Evolutionary conservation across 2,888 invertebrate genomes (phyloP).

Genomic region (Tetheella fluctuosa): DNA sequence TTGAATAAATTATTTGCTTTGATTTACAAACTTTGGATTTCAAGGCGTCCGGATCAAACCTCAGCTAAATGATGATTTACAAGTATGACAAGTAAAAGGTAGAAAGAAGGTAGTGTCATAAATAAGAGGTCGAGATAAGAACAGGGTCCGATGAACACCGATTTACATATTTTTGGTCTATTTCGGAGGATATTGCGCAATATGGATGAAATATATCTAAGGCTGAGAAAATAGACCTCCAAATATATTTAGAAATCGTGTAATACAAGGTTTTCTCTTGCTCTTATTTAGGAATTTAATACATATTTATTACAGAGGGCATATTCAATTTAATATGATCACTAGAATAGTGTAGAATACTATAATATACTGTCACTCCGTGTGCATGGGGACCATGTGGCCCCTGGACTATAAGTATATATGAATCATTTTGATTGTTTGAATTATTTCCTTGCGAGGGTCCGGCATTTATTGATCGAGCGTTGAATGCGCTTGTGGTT

Average conservation of each 20-base stretch:
- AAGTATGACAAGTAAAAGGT: neutral
- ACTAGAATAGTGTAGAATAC: too few relatives aligned
- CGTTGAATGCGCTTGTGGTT: too few relatives aligned
- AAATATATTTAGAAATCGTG: neutral
- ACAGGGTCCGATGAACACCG: constrained; percentile 12
- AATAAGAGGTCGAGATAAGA: constrained; percentile 8
- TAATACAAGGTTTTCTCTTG: neutral
- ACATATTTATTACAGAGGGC: too few relatives aligned
- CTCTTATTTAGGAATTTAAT: neutral
- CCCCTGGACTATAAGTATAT: too few relatives aligned
- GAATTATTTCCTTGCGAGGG: too few relatives aligned
- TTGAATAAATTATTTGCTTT: too few relatives aligned
- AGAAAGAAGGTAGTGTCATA: neutral
- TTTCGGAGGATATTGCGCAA: neutral
- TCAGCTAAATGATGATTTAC: neutral
- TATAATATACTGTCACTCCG: too few relatives aligned
- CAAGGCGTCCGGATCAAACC: neutral
- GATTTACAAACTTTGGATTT: too few relatives aligned
- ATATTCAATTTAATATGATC: too few relatives aligned
- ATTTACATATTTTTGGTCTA: constrained; percentile 16
- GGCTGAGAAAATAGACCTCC: neutral
- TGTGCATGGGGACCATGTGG: too few relatives aligned
- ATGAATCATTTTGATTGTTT: too few relatives aligned
- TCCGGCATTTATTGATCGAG: too few relatives aligned
- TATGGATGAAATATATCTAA: neutral